Base-by-base conservation (phyloP, 1,140 invertebrate genomes). In the Calliopsis andreniformis region DNA sequence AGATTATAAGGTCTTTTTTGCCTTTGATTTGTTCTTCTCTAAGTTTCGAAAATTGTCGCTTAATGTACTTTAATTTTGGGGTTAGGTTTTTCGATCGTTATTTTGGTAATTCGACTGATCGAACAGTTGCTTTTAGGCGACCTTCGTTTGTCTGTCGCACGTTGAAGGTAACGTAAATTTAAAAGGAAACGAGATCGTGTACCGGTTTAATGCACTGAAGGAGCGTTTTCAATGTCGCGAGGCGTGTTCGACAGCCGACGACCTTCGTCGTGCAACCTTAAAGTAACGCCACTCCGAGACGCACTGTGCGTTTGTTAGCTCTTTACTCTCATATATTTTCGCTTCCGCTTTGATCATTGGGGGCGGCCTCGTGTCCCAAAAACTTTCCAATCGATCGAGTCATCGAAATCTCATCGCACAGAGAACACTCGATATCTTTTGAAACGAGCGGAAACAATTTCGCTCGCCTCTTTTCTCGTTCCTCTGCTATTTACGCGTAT, bases 211-310 rank as follows among this genome's bases (percentile, higher is more conserved):
- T 58, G 30, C 51, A 47, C 30, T 14, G 53, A 55, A 56, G 4
- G 30, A 75, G 55, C 56, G 18, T 67, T 67, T 67, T 75, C 51
- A 75, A 67, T 75, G 71, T 45, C 71, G 35, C 35, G 51, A 35
- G 32, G 20, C 62, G 35, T 73, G 63, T 75, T 64, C 53, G 35
- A 39, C 51, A 51, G 35, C 6, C 63, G 28, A 25, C 51, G 49
- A 66, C 71, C 62, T 73, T 66, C 71, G 6, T 64, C 49, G 51
- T 73, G 62, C 62, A 75, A 64, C 53, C 42, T 25, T 35, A 67
- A 53, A 67, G 63, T 28, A 67, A 67, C 66, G 42, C 39, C 51
- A 67, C 35, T n/a, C 39, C 32, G 39, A 72, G 59, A 20, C 47
- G n/a, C 14, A 18, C 18, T n/a, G 18, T n/a, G 16, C 25, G 20